Base-by-base conservation (phyloP, 2,113 vertebrate species). In the Ceyx cyanopectus region DNA sequence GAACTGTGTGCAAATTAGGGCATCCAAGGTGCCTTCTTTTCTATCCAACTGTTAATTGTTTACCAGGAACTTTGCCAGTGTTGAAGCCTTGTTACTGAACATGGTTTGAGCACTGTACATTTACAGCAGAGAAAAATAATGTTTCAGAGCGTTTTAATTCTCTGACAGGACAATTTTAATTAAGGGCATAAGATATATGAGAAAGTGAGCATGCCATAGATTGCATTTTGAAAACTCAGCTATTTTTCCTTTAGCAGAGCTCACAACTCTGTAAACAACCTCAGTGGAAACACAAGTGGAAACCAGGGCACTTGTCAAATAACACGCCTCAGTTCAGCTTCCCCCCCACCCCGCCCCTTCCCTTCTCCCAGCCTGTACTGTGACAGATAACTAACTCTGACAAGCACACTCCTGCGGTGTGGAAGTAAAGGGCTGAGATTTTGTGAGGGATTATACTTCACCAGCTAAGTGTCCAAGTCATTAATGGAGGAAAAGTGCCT, bases 121-220 rank as follows among this genome's bases (percentile, higher is more conserved):
- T 60, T 77, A 30, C 30, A 80, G 76, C 27, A 69, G 37, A 76
- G 58, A 68, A 78, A 85, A 84, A 79, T 22, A 91, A 60, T 41
- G 9, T 6, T 87, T 81, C 46, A 26, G 46, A 10, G 27, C 23
- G 37, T 65, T 72, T 46, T 7, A 54, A 45, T 84, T 86, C 87
- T 94, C 61, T 89, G 79, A 45, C 27, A 76, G 65, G 58, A 29
- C 58, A 78, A 48, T 85, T 94, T 81, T 68, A 92, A 92, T 95
- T 91, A 87, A 78, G 45, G 63, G 61, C 45, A 65, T 45, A 7
- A 85, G 75, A 78, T 61, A 53, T 16, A 27, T 12, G n/a, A 58
- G 63, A 70, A 93, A 75, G 48, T 37, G 37, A 75, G 46, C 69
- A 51, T 48, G 8, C 6, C 58, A 16, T 32, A 63, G 69, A 34